Evolutionary conservation across 1,140 invertebrate genomes (phyloP), one percentile per base, ranked within the genome.

Genomic region (Drosophila pseudoananassae): DNA sequence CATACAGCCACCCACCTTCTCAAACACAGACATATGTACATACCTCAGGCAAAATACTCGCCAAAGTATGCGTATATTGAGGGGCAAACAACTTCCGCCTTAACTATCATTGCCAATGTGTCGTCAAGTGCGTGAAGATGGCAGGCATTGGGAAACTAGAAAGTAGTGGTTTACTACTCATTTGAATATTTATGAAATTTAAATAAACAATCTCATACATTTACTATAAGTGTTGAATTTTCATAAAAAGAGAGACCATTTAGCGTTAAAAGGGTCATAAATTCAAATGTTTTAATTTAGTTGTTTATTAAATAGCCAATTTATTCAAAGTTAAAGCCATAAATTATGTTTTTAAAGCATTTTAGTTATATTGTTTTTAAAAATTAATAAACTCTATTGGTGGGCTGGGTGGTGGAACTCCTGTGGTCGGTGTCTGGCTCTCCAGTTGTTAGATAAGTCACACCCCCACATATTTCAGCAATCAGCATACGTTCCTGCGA

Each of bases 71-170:
- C 38, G 63, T 54, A 69, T 71, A 69, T 68, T 50, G 70, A 40
- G 27, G 43, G 53, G 77, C 47, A 69, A 84, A 76, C 63, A 56
- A 85, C 64, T 77, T 84, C 81, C 77, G 72, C 49, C 27, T 46
- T 52, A 43, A 71, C 59, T 83, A 73, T 74, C 80, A 66, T 56
- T 65, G 75, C 43, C 75, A 75, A 58, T 61, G 79, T 47, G 51
- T 55, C 54, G 52, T 68, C 81, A 57, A 80, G 58, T 72, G 56
- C 43, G 36, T 29, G 59, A 38, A 46, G 45, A 49, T 78, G 49
- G 38, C 5, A 36, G 14, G 9, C 20, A 17, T 47, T 43, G 40
- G 33, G 1, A 3, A 43, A 43, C 14, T 50, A 3, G 49, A 38
- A 55, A 17, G 40, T 23, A 33, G 31, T 51, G 49, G 33, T 36